These are phyloP conservation scores for Lutraria rhynchaena DNA, from an alignment of 1,140 invertebrate genomes.

Conservation along the genomic window DNA sequence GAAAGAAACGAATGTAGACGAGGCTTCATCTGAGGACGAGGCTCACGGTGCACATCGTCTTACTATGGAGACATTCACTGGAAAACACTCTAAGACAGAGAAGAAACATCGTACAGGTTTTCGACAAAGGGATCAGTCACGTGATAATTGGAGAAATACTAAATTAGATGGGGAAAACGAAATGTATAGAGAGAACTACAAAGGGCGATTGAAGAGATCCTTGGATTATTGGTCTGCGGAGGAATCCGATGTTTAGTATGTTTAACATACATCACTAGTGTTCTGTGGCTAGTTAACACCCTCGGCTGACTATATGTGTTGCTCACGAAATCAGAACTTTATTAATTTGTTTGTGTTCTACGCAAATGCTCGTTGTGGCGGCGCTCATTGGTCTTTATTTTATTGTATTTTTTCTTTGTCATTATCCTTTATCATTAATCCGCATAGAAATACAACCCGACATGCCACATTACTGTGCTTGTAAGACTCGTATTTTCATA, in stretches of 20 bases:
- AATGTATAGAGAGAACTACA: conserved; percentile 18
- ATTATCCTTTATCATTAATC: too few species aligned
- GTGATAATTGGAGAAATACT: not conserved
- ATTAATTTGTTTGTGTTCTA: too few species aligned
- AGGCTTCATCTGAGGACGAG: conserved; percentile 17
- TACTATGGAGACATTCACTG: not conserved
- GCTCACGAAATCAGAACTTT: too few species aligned
- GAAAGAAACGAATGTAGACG: conserved; percentile 23
- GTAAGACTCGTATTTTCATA: too few species aligned
- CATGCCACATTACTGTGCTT: too few species aligned
- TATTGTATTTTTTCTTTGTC: too few species aligned
- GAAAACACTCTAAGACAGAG: not conserved
- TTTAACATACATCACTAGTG: too few species aligned
- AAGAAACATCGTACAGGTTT: not conserved
- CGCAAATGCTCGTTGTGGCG: too few species aligned
- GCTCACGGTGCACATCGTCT: not conserved
- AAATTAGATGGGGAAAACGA: conserved; percentile 2
- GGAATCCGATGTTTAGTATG: conserved; percentile 33
- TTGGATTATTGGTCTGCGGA: conserved; percentile 33
- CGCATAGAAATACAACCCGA: too few species aligned
- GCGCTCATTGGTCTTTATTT: too few species aligned
- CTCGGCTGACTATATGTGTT: too few species aligned
- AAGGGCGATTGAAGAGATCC: not conserved
- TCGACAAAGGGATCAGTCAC: not conserved
- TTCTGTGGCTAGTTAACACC: too few species aligned